Conservation (phyloP, 2,797 vertebrate species). For the Enteromius paludinosus region DNA sequence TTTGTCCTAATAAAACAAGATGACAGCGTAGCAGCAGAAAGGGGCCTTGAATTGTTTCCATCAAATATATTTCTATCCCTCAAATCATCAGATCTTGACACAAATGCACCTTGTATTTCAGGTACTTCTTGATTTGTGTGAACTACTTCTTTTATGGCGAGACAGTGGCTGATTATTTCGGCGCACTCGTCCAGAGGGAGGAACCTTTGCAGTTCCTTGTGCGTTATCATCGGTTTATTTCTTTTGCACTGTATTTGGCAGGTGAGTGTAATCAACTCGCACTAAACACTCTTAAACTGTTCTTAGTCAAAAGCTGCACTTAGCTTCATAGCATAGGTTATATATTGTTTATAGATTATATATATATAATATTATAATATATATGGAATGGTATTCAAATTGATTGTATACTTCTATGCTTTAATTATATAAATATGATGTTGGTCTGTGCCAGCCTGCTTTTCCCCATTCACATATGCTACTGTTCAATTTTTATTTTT, state of each 20-base stretch:
- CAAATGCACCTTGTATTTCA: constrained; percentile 61
- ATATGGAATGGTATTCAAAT: not conserved
- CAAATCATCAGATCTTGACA: constrained; percentile 8
- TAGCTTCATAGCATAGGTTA: not conserved
- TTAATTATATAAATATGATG: not conserved
- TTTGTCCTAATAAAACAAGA: constrained; percentile 49
- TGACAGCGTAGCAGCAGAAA: not conserved
- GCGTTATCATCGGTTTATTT: constrained; percentile 98
- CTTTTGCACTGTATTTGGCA: constrained; percentile 93
- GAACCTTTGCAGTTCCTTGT: constrained; percentile 94
- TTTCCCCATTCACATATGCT: not conserved
- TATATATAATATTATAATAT: too few relatives aligned
- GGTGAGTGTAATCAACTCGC: constrained; percentile 75
- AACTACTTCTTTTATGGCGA: constrained; percentile 99
- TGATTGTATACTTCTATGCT: not conserved
- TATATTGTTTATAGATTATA: not conserved
- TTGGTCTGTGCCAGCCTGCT: not conserved
- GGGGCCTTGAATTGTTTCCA: constrained; percentile 3
- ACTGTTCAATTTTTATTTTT: not conserved
- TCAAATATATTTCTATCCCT: not conserved
- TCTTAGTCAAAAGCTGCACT: constrained; percentile 10
- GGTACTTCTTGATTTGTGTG: constrained; percentile 96
- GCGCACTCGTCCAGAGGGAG: constrained; percentile 91
- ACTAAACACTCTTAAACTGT: not conserved
- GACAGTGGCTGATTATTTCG: constrained; percentile 95